phyloP scores from a whole-genome alignment of 2,888 invertebrate species.

The Drosophila putrida region DNA sequence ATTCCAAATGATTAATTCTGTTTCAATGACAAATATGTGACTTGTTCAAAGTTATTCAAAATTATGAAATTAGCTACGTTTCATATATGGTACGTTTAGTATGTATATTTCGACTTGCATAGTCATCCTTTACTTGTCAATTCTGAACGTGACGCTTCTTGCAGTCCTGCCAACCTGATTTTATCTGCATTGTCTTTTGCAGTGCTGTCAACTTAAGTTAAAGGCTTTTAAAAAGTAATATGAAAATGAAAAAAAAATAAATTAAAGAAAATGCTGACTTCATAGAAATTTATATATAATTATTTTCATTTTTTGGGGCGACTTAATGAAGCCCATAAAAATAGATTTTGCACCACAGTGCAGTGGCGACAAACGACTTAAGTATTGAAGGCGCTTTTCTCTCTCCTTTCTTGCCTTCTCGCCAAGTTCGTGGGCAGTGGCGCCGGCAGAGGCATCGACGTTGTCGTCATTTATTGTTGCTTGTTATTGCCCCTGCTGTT shows the following conservation, averaged over 20 bases:
- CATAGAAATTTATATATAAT: background rate
- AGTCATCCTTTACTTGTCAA: conserved; percentile 4
- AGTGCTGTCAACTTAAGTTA: background rate
- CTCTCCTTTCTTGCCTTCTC: background rate
- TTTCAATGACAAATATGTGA: conserved; percentile 11
- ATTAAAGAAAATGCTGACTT: too few species aligned
- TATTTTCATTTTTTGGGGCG: background rate
- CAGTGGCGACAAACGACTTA: conserved; percentile 18
- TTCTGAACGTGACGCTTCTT: background rate
- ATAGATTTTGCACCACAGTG: conserved; percentile 37
- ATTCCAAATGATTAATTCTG: conserved; percentile 10
- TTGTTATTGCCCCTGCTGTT: conserved; percentile 47
- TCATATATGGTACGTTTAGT: conserved; percentile 2
- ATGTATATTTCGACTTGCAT: background rate
- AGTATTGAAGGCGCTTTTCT: conserved; percentile 46
- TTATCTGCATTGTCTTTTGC: background rate
- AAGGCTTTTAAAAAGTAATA: background rate
- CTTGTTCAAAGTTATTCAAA: conserved; percentile 7
- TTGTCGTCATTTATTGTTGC: conserved; percentile 67
- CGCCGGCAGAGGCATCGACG: conserved; percentile 35
- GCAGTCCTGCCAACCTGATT: background rate
- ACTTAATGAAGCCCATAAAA: background rate
- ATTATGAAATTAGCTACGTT: conserved; percentile 8
- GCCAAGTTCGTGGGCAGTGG: conserved; percentile 16
- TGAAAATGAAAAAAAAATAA: background rate